Evolutionary conservation across 2,797 vertebrate genomes (phyloP).

Genomic region (Meda fulgida): DNA sequence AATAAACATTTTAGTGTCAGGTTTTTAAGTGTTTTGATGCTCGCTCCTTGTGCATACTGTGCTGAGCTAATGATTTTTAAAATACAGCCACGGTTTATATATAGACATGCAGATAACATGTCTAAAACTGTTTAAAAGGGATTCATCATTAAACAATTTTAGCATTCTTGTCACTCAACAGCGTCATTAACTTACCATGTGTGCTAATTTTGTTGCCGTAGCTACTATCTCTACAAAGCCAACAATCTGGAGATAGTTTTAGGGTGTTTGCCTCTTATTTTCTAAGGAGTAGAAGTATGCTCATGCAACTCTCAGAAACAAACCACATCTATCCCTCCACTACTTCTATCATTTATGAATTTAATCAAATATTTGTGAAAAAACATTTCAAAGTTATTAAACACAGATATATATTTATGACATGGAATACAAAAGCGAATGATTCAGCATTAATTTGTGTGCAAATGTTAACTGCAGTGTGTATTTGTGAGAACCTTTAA

Average conservation of each 20-base stretch:
- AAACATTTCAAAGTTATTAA: not conserved
- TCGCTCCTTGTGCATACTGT: not conserved
- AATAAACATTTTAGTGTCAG: not conserved
- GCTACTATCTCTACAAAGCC: conserved; percentile 2
- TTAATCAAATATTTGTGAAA: too few relatives aligned
- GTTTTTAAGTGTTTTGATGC: not conserved
- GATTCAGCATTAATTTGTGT: too few relatives aligned
- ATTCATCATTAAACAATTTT: not conserved
- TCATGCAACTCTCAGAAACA: not conserved
- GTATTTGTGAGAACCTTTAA: not conserved
- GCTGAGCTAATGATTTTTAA: not conserved
- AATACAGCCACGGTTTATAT: not conserved
- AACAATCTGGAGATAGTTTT: conserved; percentile 12
- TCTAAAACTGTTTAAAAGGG: not conserved
- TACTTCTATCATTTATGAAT: too few relatives aligned
- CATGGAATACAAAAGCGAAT: not conserved
- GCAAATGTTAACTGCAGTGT: not conserved
- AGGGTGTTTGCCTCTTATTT: not conserved
- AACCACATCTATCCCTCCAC: not conserved
- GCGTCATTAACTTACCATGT: not conserved
- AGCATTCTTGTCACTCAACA: conserved; percentile 16
- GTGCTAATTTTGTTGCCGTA: not conserved
- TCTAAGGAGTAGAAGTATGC: not conserved
- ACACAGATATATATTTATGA: not conserved
- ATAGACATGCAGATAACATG: not conserved